phyloP scores from a whole-genome alignment of 2,113 vertebrate genomes.

The Hiodon alosoides region DNA sequence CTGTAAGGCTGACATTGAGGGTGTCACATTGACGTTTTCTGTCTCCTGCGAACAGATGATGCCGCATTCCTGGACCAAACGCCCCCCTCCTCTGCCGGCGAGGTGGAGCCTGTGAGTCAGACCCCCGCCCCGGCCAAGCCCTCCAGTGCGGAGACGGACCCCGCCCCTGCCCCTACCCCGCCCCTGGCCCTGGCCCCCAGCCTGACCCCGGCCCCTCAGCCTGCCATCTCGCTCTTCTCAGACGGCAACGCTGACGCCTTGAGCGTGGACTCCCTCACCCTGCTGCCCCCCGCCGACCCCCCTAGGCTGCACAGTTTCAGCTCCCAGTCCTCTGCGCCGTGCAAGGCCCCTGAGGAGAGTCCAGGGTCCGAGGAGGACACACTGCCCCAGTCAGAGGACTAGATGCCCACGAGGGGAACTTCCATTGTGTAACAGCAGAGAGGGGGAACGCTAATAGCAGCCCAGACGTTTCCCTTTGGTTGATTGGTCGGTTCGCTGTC shows the following conservation, averaged over 20 bases:
- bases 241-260: conserved; percentile 69
- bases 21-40: neutral
- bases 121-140: conserved; percentile 46
- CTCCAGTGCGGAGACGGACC: conserved; percentile 27
- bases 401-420: neutral
- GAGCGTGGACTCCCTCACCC: conserved; percentile 85
- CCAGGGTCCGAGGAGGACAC: neutral
- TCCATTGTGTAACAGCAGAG: neutral
- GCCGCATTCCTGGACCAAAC: conserved; percentile 61
- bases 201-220: conserved; percentile 86
- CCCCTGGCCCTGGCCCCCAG: conserved; percentile 77
- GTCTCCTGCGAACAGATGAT: conserved; percentile 61
- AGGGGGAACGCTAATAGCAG: neutral
- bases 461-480: neutral
- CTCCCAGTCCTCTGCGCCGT: conserved; percentile 33
- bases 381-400: conserved; percentile 7
- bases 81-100: conserved; percentile 50
- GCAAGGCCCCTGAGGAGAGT: neutral
- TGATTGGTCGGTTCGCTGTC: neutral
- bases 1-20: neutral
- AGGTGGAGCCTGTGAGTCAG: conserved; percentile 39
- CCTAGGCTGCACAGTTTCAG: conserved; percentile 66
- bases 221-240: conserved; percentile 85
- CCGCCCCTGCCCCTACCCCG: conserved; percentile 46
- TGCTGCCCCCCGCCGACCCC: conserved; percentile 79